Evolutionary conservation across 2,113 vertebrate species (phyloP).

Genomic region (Lycaon pictus): DNA sequence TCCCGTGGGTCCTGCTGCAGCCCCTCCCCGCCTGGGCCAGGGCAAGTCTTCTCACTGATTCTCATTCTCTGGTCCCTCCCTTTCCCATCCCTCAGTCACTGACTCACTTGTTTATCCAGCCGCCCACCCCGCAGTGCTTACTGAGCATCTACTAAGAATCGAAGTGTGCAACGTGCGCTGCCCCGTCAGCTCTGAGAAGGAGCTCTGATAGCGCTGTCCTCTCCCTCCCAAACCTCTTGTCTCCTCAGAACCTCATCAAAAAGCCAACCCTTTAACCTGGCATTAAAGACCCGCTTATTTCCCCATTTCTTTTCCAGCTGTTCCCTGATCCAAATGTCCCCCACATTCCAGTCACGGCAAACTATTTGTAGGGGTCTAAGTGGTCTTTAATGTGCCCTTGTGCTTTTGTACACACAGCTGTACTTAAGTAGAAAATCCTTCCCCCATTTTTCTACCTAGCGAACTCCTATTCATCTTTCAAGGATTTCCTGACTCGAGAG

Average conservation of each 20-base stretch:
- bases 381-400: not conserved
- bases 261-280: not conserved
- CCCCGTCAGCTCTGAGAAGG: not conserved
- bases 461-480: conserved; percentile 34
- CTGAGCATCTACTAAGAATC: not conserved
- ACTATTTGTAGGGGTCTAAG: not conserved
- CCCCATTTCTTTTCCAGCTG: not conserved
- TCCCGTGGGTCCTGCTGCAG: no score
- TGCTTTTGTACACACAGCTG: not conserved
- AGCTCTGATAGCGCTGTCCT: not conserved
- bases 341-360: not conserved
- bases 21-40: not conserved
- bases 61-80: not conserved
- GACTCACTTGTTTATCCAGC: not conserved
- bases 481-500: not conserved
- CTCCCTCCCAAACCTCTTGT: not conserved
- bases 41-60: not conserved
- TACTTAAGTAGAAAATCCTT: not conserved
- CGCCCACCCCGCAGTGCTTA: not conserved
- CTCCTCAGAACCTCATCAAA: not conserved
- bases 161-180: not conserved
- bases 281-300: not conserved
- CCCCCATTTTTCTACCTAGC: not conserved
- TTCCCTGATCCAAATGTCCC: not conserved
- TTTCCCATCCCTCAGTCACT: not conserved